Percentiles rank a stretch among this genome's conserved stretches.
Conservation (phyloP, 2,888 invertebrate genomes). For the Dynastes grantii region DNA sequence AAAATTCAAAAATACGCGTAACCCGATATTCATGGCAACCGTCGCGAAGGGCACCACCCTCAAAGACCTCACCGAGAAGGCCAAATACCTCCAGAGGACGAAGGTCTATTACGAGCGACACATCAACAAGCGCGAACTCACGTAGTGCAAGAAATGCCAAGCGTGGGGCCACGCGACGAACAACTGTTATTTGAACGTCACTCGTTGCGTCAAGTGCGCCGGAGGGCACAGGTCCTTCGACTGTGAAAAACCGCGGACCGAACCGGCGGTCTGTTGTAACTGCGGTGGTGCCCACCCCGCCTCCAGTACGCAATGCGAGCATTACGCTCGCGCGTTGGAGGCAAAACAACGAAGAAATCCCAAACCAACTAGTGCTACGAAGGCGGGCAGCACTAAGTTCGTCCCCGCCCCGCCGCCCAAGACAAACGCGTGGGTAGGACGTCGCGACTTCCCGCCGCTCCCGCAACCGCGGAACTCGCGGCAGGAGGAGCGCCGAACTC, state of each 20-base stretch:
- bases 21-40: neutral
- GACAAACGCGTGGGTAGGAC: too few relatives aligned
- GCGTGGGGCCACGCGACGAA: neutral
- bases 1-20: neutral
- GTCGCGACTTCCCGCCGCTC: too few relatives aligned
- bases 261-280: neutral
- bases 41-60: neutral
- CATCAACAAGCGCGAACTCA: neutral
- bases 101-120: neutral
- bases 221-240: neutral
- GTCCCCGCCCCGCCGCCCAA: too few relatives aligned
- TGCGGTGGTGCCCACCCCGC: neutral
- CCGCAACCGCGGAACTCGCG: too few relatives aligned
- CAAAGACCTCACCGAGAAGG: neutral
- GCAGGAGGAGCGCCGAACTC: too few relatives aligned
- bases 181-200: neutral
- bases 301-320: neutral
- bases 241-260: neutral
- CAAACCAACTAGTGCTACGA: too few relatives aligned
- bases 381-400: too few relatives aligned
- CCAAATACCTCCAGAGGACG: neutral
- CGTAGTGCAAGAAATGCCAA: slow-evolving; percentile 2
- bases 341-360: too few relatives aligned
- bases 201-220: neutral
- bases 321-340: too few relatives aligned